These are phyloP conservation scores for Sclerurus mexicanus DNA, from an alignment of 2,113 vertebrate genomes.

Conservation along the genomic window DNA sequence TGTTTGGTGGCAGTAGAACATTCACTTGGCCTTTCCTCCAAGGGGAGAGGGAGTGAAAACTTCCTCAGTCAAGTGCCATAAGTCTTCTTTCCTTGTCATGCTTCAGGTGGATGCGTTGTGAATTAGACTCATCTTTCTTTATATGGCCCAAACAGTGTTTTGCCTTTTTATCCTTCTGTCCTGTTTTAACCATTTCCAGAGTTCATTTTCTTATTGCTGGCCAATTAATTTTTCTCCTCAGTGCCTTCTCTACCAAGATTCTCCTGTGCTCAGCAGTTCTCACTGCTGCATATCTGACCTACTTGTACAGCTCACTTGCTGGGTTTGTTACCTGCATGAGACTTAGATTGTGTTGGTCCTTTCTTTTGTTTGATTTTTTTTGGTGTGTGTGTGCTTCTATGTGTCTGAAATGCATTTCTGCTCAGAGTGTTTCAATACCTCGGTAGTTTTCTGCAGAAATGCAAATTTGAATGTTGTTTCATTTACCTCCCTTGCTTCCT, in stretches of 20 bases:
- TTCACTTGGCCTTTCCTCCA: not conserved
- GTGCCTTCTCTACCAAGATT: not conserved
- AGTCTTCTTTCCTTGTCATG: not conserved
- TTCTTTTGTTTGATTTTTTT: not conserved
- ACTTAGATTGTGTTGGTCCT: not conserved
- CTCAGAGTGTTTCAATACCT: not conserved
- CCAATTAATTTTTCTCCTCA: not conserved
- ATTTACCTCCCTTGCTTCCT: not conserved
- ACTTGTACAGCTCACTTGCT: not conserved
- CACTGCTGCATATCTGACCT: not conserved
- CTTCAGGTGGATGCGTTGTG: not conserved
- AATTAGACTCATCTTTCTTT: not conserved
- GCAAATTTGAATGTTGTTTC: constrained; percentile 7
- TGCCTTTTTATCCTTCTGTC: not conserved
- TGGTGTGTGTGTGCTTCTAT: not conserved
- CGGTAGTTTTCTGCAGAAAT: constrained; percentile 21
- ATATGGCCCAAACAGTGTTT: not conserved
- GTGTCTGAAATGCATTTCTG: not conserved
- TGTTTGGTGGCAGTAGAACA: not conserved
- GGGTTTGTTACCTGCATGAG: not conserved
- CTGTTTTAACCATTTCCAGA: not conserved
- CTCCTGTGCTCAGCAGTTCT: constrained; percentile 33
- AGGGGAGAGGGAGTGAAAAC: not conserved
- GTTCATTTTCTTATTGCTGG: not conserved
- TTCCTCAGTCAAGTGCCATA: not conserved